phyloP scores from a whole-genome alignment of 2,113 vertebrate genomes.

The Lonchura striata region DNA sequence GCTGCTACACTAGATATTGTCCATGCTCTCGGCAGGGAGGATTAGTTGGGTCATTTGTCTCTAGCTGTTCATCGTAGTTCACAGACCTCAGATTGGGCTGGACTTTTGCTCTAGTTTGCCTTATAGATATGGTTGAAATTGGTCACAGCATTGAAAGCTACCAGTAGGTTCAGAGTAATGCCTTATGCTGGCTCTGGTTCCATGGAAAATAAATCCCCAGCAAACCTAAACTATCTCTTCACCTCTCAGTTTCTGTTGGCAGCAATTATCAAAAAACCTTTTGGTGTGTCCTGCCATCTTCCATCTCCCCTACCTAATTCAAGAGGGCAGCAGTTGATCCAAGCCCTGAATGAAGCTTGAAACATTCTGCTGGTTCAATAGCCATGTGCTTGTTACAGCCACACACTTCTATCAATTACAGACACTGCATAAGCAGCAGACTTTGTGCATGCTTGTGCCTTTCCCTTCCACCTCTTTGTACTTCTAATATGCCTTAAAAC shows the following conservation, averaged over 20 bases:
- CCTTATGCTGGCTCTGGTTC: background rate
- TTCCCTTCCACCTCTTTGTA: background rate
- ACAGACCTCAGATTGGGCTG: background rate
- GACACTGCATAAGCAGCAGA: background rate
- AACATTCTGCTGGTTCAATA: background rate
- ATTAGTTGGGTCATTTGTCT: background rate
- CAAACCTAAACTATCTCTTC: background rate
- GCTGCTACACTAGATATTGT: background rate
- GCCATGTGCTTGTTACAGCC: background rate
- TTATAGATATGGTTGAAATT: background rate
- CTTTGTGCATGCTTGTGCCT: background rate
- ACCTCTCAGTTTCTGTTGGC: background rate
- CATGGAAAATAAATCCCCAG: background rate
- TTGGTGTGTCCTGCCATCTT: background rate
- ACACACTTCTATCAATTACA: background rate
- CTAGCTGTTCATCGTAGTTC: background rate
- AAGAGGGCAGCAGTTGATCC: background rate
- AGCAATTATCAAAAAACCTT: background rate
- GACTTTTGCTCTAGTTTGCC: background rate
- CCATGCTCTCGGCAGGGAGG: background rate
- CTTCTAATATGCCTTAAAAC: background rate
- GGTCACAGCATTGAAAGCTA: background rate
- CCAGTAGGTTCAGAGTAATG: background rate
- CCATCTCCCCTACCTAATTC: background rate
- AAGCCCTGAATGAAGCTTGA: background rate